A percentile compares a stretch with the other conserved stretches of the same genome.
phyloP scores from a whole-genome alignment of 2,797 vertebrate species.

The Enteromius anoplus region DNA sequence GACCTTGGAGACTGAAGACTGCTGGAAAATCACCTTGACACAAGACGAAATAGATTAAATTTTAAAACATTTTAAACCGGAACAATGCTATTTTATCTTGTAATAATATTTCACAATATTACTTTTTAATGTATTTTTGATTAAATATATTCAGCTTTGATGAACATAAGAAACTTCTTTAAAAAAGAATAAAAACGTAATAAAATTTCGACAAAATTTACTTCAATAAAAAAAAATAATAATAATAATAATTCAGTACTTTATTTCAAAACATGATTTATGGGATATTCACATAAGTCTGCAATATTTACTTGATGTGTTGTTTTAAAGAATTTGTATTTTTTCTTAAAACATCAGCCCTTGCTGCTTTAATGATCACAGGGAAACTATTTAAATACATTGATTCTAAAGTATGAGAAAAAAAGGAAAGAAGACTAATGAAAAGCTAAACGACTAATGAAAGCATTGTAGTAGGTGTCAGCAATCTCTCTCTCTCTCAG shows the following conservation, averaged over 20 bases:
- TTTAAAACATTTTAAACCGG: not conserved
- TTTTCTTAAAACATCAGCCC: not conserved
- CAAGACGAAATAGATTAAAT: not conserved
- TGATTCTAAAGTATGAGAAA: not conserved
- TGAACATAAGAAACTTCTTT: not conserved
- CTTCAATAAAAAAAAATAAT: not conserved
- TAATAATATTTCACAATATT: not conserved
- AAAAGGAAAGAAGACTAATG: not conserved
- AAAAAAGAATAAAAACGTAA: no score
- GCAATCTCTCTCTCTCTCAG: constrained; percentile 25
- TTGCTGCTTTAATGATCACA: not conserved
- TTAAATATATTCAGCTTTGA: not conserved
- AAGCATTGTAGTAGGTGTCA: constrained; percentile 30
- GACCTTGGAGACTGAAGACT: not conserved
- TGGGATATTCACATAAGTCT: not conserved
- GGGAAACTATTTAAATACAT: not conserved
- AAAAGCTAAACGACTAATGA: constrained; percentile 46
- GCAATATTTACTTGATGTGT: not conserved
- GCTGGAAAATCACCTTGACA: not conserved
- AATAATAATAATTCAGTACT: not conserved
- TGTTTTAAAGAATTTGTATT: not conserved
- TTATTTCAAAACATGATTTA: not conserved
- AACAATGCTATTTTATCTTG: not conserved
- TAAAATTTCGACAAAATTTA: not conserved
- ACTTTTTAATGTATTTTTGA: not conserved